Evolutionary conservation across 2,797 vertebrate genomes (phyloP).

Genomic region (Protonibea diacanthus): DNA sequence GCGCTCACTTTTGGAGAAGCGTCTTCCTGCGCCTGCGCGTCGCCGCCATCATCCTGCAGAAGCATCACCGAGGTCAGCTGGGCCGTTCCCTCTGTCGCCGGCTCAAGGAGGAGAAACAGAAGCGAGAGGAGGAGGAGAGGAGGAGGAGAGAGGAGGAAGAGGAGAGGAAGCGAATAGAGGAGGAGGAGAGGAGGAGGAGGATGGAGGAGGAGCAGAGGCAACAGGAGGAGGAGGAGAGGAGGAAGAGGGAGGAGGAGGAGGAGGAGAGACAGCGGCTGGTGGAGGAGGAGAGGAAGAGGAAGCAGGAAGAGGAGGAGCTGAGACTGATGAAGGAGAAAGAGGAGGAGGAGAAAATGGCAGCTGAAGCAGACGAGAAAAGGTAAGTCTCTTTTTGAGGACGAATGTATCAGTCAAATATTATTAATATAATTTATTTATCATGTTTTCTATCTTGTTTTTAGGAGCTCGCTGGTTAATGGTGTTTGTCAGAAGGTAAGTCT

Average conservation of each 20-base stretch:
- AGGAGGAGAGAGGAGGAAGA: conserved; percentile 77
- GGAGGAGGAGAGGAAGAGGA: conserved; percentile 36
- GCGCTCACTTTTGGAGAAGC: conserved; percentile 90
- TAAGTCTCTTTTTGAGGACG: conserved; percentile 27
- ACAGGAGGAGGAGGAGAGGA: conserved; percentile 53
- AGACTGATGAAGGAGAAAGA: conserved; percentile 62
- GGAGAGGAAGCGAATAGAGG: conserved; percentile 80
- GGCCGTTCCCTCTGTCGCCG: conserved; percentile 85
- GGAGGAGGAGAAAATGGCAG: conserved; percentile 60
- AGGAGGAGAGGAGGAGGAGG: conserved; percentile 67
- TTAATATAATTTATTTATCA: too few relatives aligned
- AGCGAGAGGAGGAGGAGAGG: conserved; percentile 74
- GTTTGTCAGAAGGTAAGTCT: conserved; percentile 79
- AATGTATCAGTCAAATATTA: not conserved
- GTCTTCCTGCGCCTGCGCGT: conserved; percentile 85
- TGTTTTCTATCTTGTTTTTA: conserved; percentile 39
- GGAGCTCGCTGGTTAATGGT: conserved; percentile 73
- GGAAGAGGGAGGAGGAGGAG: conserved; percentile 43
- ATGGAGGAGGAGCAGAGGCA: conserved; percentile 48
- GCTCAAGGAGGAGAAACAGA: conserved; percentile 85
- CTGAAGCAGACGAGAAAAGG: conserved; percentile 70
- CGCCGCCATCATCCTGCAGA: conserved; percentile 89
- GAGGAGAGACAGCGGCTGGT: conserved; percentile 16
- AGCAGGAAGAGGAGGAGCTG: conserved; percentile 63
- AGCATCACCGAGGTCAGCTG: conserved; percentile 87